These are phyloP conservation scores for Hippoglossus hippoglossus DNA, from an alignment of 2,797 vertebrate species.

Conservation along the genomic window DNA sequence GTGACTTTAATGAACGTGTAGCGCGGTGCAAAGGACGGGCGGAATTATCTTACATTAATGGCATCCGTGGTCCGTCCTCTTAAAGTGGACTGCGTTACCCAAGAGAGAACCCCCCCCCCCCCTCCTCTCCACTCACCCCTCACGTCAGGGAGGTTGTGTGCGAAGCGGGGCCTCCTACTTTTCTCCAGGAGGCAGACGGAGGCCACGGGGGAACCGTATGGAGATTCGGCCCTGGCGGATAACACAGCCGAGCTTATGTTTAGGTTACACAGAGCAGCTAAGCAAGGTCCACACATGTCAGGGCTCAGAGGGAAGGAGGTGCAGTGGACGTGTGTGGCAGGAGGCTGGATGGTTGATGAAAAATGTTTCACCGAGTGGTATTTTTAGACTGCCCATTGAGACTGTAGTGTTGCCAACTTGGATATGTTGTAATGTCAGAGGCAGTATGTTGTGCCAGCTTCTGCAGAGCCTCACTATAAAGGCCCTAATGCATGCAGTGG, in stretches of 20 bases:
- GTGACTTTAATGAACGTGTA: slow-evolving; percentile 79
- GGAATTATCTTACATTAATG: slow-evolving; percentile 70
- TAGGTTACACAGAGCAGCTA: slow-evolving; percentile 51
- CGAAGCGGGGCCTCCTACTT: slow-evolving; percentile 42
- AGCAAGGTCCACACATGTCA: slow-evolving; percentile 62
- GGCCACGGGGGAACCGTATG: slow-evolving; percentile 68
- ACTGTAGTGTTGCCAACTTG: slow-evolving; percentile 27
- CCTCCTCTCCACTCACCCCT: background rate
- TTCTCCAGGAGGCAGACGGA: slow-evolving; percentile 57
- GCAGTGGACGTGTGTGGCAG: slow-evolving; percentile 11
- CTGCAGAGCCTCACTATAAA: background rate
- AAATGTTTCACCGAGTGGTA: slow-evolving; percentile 28
- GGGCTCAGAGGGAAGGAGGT: slow-evolving; percentile 35
- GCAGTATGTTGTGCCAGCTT: slow-evolving; percentile 1
- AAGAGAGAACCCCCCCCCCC: slow-evolving; percentile 36
- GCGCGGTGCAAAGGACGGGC: slow-evolving; percentile 58
- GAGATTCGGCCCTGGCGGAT: slow-evolving; percentile 61
- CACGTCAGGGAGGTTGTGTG: slow-evolving; percentile 31
- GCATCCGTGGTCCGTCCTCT: slow-evolving; percentile 66
- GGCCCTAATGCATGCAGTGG: background rate
- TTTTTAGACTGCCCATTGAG: slow-evolving; percentile 43
- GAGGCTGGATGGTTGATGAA: slow-evolving; percentile 32
- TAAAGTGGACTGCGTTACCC: slow-evolving; percentile 62
- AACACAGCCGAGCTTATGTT: slow-evolving; percentile 59
- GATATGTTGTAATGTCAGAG: slow-evolving; percentile 20